phyloP scores from a whole-genome alignment of 2,888 invertebrate genomes.

The Tetranychus piercei region DNA sequence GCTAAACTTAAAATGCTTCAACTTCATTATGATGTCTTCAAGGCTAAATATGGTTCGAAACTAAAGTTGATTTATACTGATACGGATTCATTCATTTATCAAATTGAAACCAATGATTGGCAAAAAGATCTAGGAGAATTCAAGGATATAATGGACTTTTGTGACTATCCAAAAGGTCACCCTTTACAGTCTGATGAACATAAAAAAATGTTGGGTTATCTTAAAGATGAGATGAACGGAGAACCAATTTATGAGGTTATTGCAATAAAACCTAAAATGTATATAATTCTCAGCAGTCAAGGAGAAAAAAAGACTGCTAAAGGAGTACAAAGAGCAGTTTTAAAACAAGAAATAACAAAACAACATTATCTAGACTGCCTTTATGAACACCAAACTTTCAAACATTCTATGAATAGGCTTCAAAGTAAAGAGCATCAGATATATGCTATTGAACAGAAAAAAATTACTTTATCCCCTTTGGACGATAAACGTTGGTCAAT shows the following conservation, averaged over 20 bases:
- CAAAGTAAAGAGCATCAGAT: no score
- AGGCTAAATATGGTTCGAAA: neutral
- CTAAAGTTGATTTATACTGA: neutral
- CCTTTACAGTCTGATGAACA: neutral
- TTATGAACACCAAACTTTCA: neutral
- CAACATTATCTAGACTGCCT: neutral
- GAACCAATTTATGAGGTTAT: neutral
- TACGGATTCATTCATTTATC: neutral
- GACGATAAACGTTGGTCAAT: no score
- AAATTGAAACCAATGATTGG: neutral
- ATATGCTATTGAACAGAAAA: no score
- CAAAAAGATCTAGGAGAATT: neutral
- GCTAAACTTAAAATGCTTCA: conserved; percentile 23
- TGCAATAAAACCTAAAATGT: neutral
- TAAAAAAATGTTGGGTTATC: neutral
- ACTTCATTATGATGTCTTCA: neutral
- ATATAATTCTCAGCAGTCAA: neutral
- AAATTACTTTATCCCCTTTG: no score
- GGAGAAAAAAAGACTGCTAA: neutral
- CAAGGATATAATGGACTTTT: neutral
- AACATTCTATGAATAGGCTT: neutral
- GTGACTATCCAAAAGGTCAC: neutral
- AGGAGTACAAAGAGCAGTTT: neutral
- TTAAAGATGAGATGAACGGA: neutral
- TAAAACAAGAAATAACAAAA: neutral